Base-by-base conservation (phyloP, 2,888 invertebrate genomes). In the Laspeyria flexula region DNA sequence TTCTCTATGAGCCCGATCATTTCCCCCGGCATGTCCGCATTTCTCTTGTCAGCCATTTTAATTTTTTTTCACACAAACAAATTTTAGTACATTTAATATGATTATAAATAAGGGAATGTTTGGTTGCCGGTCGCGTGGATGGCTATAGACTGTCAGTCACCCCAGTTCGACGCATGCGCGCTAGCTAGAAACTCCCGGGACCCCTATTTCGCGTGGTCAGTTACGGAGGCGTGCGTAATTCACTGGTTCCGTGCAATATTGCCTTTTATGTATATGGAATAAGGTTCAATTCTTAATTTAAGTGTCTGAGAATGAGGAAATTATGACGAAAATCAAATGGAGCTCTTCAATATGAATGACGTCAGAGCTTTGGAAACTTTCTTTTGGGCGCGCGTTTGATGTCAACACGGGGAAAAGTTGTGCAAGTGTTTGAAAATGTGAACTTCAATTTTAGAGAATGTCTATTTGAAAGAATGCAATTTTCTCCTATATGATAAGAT, bases 1-100 rank as follows among this genome's bases (percentile, higher is more conserved):
- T 85, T 85, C 13, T 90, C 87, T 34, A 92, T 71, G 16, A 92
- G 66, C 44, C 83, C 81, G 37, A 91, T 86, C 3, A 81, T 90
- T 65, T 92, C 91, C 0, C 81, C 80, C 0, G 81, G 76, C 54
- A 83, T 79, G 16, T 55, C 48, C 43, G 60, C 53, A 51, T 75
- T 77, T 41, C 81, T 86, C 10, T 56, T 49, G 16, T 82, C 83
- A 1, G 71, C 54, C 88, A 91, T 92, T 67, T 65, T 77, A 16
- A 5, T n/a, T 12, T n/a, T 40, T 44, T 49, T 61, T 13, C 43
- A 50, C 58, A 62, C 60, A 55, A 47, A 33, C 43, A 16, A 46
- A 58, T 48, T 57, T 55, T 38, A 47, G 35, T 30, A 38, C 41
- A 55, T 47, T 55, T 50, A 18, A 49, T 39, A 50, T 48, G 29